Evolutionary conservation across 2,797 vertebrate genomes (phyloP), one percentile per base, ranked within the genome.

Genomic region (Sandelia bainsii): DNA sequence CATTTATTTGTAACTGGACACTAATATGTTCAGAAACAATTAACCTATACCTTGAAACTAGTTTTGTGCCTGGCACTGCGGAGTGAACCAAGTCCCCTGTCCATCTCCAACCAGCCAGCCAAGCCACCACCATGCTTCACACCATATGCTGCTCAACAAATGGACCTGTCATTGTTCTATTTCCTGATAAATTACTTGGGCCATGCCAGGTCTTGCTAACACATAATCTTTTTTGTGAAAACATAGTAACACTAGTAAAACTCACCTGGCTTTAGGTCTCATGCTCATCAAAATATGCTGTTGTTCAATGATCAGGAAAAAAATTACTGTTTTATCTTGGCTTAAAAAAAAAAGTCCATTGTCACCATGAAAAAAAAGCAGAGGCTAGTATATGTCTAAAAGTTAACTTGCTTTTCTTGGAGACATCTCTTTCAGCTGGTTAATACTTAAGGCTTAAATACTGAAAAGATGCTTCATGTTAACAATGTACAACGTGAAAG

Each of bases 11-110:
- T 2, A 34, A 59, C 49, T 56, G 22, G 54, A 34, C 34, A 5
- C 56, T 53, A 50, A 59, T 12, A 50, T 71, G 42, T 37, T 75
- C 32, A 37, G 37, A 68, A 39, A 51, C 42, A 46, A 48, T 40
- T 48, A 32, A 53, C 5, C 20, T 40, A 4, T 34, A 1, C 11
- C 16, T 39, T 27, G 2, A 34, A 34, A 34, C 32, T 34, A 50
- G 12, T 56, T 48, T 48, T 59, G 32, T 32, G 29, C 48, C 39
- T 22, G 17, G 50, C 42, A 54, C 6, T 32, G 56, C 13, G 10
- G 13, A 39, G 13, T 11, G 37, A 65, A 20, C 12, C 6, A 29
- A 29, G 27, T 29, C 32, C 29, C 20, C 5, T 45, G 8, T 63
- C 7, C 12, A 32, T 8, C 29, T 44, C 20, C 32, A 52, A 9